A percentile compares a stretch with the other conserved stretches of the same genome.
Evolutionary conservation across 1,140 invertebrate species (phyloP).

Genomic region (Aphelinus certus): DNA sequence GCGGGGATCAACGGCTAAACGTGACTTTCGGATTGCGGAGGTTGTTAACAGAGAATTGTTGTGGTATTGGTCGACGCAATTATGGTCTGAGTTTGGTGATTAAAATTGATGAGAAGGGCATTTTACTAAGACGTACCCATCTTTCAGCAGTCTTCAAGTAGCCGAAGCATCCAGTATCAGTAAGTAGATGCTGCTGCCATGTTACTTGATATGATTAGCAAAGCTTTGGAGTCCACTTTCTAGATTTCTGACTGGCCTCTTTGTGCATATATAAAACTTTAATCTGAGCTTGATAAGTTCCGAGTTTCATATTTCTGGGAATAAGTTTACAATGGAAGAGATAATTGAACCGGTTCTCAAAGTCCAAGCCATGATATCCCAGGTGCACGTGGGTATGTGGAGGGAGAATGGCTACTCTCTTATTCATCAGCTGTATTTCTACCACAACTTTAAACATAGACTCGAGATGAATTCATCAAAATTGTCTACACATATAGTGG

Average conservation of each 20-base stretch:
- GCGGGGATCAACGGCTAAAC: no score
- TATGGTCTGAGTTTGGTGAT: no score
- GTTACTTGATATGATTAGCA: no score
- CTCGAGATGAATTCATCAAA: conserved; percentile 91
- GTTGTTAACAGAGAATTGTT: no score
- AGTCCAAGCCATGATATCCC: conserved; percentile 85
- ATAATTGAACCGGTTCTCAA: conserved; percentile 86
- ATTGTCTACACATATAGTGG: conserved; percentile 90
- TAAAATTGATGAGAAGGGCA: no score
- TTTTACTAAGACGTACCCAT: no score
- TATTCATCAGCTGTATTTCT: conserved; percentile 95
- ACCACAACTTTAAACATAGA: conserved; percentile 93
- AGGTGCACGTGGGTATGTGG: conserved; percentile 97
- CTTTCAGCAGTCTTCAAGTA: no score
- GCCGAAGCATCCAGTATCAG: no score
- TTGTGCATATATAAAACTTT: conserved; percentile 81
- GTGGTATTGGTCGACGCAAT: no score
- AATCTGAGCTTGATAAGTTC: conserved; percentile 76
- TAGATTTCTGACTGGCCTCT: conserved; percentile 86
- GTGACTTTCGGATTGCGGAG: no score
- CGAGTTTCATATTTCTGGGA: conserved; percentile 70
- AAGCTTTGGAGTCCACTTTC: conserved; percentile 72
- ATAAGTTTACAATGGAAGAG: conserved; percentile 73
- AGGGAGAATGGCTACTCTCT: conserved; percentile 96
- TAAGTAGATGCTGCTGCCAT: no score